Evolutionary conservation across 2,113 vertebrate species (phyloP), one percentile per base, ranked within the genome.

Genomic region (Cranoglanis bouderius): DNA sequence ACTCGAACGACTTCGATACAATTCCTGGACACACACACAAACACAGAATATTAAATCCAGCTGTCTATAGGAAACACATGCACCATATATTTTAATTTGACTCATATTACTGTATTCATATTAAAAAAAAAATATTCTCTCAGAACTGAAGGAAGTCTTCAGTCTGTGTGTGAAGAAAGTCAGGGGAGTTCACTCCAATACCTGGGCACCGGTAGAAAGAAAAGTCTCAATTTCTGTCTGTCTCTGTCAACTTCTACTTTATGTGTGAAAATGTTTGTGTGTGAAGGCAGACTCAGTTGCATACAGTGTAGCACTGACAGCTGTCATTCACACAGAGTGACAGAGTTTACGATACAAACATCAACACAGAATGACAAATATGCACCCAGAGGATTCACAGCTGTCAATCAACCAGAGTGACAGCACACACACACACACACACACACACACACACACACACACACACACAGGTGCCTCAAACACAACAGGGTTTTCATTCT

Each of bases 1-100:
- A 99, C 92, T 99, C 98, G 0, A 98, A 99, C 18, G 98, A 99
- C 95, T 99, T 99, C 91, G 98, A 99, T 65, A 99, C 98, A 0
- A 99, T 99, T 90, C 98, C 98, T 99, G 89, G 4, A 91, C 53
- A 92, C 26, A 92, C 32, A 75, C 78, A 89, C 7, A 87, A 46
- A 70, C 29, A 43, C 32, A 8, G 67, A 46, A 88, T 40, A 82
- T 38, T 5, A 82, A 57, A 59, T 55, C 38, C 77, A 78, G 26
- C 40, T 74, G 21, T 46, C 10, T 53, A 51, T 16, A 46, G 46
- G 26, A 78, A 29, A 78, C 1, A 1, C 26, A n/a, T 16, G 5
- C 6, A 78, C 12, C 0, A 12, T 40, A 74, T 35, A 35, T 70
- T 35, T 35, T 18, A 13, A 18, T 18, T 51, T 14, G 49, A 49